Conservation (phyloP, 1,140 invertebrate species). For the Lordiphosa collinella region DNA sequence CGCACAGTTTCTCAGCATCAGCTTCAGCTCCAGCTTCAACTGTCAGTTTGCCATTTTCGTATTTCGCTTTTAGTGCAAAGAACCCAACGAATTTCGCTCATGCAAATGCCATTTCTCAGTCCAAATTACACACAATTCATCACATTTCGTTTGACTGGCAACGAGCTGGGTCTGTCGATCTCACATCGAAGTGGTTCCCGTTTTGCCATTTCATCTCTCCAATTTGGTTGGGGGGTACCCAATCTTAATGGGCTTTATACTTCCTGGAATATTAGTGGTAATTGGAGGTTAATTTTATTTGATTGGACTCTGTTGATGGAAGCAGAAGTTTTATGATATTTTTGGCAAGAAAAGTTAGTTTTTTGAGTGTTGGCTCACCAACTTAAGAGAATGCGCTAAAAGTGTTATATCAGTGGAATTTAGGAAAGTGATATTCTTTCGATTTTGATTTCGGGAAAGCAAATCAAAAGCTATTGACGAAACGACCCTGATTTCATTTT, state of each 20-base stretch:
- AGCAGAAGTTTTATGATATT: too few relatives aligned
- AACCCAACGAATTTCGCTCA: constrained; percentile 55
- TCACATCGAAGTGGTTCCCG: background rate
- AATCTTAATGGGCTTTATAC: constrained; percentile 54
- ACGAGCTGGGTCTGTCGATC: constrained; percentile 28
- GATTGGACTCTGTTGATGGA: too few relatives aligned
- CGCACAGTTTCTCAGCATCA: constrained; percentile 48
- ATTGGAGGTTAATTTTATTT: constrained; percentile 45
- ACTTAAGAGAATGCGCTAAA: too few relatives aligned
- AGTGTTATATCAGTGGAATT: too few relatives aligned
- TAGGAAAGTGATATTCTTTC: too few relatives aligned
- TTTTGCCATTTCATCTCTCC: background rate
- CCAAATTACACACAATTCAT: constrained; percentile 78
- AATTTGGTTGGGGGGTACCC: constrained; percentile 36
- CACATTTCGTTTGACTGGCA: constrained; percentile 70
- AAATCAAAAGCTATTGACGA: too few relatives aligned
- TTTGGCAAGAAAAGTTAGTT: too few relatives aligned
- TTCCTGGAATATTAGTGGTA: constrained; percentile 15
- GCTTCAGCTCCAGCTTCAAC: constrained; percentile 41
- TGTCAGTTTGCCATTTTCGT: constrained; percentile 63
- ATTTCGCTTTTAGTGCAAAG: constrained; percentile 32
- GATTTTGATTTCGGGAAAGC: too few relatives aligned
- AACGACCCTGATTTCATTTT: too few relatives aligned
- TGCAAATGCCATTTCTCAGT: constrained; percentile 68
- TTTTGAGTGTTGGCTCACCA: too few relatives aligned